phyloP scores from a whole-genome alignment of 2,797 vertebrate genomes.

The Pipistrellus pygmaeus region DNA sequence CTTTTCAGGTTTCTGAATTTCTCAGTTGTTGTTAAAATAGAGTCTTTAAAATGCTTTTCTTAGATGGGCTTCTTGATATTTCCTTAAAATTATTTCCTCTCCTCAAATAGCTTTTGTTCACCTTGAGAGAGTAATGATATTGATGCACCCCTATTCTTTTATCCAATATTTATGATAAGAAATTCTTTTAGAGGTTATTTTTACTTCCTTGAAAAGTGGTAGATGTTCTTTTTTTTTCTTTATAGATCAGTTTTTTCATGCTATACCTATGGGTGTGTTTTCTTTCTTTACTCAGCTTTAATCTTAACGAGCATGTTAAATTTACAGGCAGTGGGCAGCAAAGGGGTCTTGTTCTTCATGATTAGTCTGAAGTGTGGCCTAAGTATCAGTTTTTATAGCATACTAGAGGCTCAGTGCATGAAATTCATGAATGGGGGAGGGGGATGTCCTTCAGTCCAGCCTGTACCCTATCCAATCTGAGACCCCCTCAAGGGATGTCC shows the following conservation, averaged over 20 bases:
- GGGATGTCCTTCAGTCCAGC: too few relatives aligned
- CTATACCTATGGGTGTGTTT: neutral
- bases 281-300: neutral
- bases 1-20: slow-evolving; percentile 1
- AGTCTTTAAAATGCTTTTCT: neutral
- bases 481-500: too few relatives aligned
- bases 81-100: neutral
- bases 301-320: neutral
- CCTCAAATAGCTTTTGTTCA: neutral
- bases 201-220: neutral
- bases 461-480: too few relatives aligned
- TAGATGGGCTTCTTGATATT: neutral
- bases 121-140: neutral
- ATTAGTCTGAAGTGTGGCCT: neutral
- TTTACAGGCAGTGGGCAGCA: neutral
- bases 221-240: neutral
- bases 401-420: neutral
- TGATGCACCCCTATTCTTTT: neutral
- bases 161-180: neutral
- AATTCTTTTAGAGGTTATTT: neutral
- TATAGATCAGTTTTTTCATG: neutral
- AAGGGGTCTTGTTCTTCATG: neutral
- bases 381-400: neutral
- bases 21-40: neutral
- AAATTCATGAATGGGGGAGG: too few relatives aligned